Evolutionary conservation across 37 sponge, comb jelly and placozoan species (phyloP).

Genomic region (Ephydatia muelleri): DNA sequence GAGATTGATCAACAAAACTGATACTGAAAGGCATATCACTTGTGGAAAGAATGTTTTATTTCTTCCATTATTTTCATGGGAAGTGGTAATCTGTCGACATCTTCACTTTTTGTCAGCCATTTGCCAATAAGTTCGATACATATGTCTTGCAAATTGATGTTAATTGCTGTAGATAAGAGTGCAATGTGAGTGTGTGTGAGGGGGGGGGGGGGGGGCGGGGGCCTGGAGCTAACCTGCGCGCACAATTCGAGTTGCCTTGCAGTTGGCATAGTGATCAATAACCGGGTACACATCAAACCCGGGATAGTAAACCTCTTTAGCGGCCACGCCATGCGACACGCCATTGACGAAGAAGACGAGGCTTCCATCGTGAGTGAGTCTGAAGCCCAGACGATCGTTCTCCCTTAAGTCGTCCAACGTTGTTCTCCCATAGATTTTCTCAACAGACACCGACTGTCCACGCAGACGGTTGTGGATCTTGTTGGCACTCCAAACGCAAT

Average conservation of each 20-base stretch:
- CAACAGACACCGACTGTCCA: neutral
- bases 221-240: conserved; percentile 59
- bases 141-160: conserved; percentile 49
- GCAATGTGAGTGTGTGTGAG: neutral
- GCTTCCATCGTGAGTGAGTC: conserved; percentile 53
- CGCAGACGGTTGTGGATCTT: conserved; percentile 62
- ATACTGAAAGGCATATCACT: neutral
- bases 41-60: conserved; percentile 16
- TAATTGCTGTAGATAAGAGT: conserved; percentile 27
- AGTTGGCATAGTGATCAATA: conserved; percentile 88
- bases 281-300: conserved; percentile 74
- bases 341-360: conserved; percentile 79
- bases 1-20: neutral
- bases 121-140: conserved; percentile 31
- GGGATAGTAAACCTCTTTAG: conserved; percentile 41
- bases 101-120: conserved; percentile 4
- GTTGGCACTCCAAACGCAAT: conserved; percentile 84
- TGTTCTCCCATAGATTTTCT: conserved; percentile 43
- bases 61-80: conserved; percentile 19
- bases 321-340: conserved; percentile 56
- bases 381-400: conserved; percentile 65
- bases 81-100: conserved; percentile 34
- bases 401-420: conserved; percentile 72
- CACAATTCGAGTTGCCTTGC: conserved; percentile 71
- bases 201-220: neutral